Conservation (phyloP, 2,113 vertebrate species). For the Proteles cristata region DNA sequence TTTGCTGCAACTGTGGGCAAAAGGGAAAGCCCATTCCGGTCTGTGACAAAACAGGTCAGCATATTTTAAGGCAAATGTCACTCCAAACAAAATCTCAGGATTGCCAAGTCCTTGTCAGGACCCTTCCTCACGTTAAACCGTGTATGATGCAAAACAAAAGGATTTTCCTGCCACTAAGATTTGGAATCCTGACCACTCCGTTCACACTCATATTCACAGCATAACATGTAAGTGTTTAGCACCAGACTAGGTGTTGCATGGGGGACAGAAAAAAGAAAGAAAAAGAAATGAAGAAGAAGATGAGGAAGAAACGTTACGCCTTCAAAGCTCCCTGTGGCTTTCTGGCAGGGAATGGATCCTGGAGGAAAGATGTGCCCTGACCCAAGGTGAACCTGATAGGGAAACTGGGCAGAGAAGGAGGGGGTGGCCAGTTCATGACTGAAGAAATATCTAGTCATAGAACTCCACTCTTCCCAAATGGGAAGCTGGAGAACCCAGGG, state of each 20-base stretch:
- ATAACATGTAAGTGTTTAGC: background rate
- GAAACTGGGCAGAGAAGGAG: background rate
- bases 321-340: background rate
- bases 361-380: background rate
- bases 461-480: background rate
- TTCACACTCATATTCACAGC: background rate
- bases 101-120: background rate
- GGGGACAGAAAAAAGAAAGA: too few relatives aligned
- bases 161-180: background rate
- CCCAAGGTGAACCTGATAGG: background rate
- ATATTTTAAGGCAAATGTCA: slow-evolving; percentile 28
- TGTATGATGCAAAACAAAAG: background rate
- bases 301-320: background rate
- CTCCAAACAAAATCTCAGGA: slow-evolving; percentile 22
- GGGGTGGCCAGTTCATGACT: accelerated
- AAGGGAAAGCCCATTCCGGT: background rate
- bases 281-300: background rate
- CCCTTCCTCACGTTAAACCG: background rate
- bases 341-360: background rate
- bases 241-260: background rate
- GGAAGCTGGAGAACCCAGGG: background rate
- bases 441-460: background rate
- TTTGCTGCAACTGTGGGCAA: slow-evolving; percentile 41
- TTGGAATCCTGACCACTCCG: slow-evolving; percentile 41
- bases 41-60: slow-evolving; percentile 44